These are phyloP conservation scores for Sitta europaea DNA, from an alignment of 2,113 vertebrate species.

Conservation along the genomic window DNA sequence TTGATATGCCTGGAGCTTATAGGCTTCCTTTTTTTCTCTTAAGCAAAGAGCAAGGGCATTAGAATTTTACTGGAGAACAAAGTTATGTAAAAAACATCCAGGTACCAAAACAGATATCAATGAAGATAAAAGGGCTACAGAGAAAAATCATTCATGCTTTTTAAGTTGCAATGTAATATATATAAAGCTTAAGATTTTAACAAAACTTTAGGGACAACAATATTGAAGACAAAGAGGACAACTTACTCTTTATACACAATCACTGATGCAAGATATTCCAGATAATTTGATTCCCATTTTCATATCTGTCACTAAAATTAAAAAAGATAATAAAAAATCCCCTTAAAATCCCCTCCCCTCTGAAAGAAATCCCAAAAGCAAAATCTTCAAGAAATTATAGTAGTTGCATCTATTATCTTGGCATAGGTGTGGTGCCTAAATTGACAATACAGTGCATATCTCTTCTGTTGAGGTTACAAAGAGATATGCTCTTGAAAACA, in stretches of 20 bases:
- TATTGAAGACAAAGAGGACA: background rate
- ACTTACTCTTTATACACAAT: background rate
- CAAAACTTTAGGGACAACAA: background rate
- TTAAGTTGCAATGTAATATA: background rate
- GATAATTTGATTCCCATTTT: background rate
- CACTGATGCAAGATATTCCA: background rate
- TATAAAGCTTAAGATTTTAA: background rate
- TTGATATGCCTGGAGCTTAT: slow-evolving; percentile 71
- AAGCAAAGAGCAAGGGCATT: slow-evolving; percentile 63
- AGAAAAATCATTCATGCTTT: background rate
- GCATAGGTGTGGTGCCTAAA: background rate
- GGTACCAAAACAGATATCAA: background rate
- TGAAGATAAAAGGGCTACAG: background rate
- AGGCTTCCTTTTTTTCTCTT: slow-evolving; percentile 9
- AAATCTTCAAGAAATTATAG: background rate
- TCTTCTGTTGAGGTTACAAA: background rate
- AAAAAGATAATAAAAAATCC: background rate
- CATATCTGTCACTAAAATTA: background rate
- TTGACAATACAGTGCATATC: background rate
- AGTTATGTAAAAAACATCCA: slow-evolving; percentile 58
- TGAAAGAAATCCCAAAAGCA: background rate
- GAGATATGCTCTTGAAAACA: background rate
- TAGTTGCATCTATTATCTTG: background rate
- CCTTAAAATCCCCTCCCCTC: background rate
- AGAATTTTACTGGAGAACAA: slow-evolving; percentile 40